Evolutionary conservation across 2,113 vertebrate species (phyloP).

Genomic region (Terrapene triunguis): DNA sequence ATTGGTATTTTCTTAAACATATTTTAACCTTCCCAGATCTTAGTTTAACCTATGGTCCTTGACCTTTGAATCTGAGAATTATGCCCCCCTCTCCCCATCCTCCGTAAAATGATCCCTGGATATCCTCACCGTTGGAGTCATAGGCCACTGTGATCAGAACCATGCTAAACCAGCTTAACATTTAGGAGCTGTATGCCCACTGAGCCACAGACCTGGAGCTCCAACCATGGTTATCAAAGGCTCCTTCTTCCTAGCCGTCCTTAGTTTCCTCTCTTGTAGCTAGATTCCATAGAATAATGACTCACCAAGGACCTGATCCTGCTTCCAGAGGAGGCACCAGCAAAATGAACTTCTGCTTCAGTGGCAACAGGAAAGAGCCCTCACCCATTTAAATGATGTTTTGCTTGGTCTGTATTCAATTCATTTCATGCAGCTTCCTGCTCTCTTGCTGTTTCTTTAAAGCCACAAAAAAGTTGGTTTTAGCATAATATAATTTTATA

Average conservation of each 20-base stretch:
- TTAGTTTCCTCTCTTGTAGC: neutral
- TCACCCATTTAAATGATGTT: neutral
- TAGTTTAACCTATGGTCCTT: neutral
- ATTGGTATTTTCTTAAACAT: neutral
- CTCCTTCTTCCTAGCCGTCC: neutral
- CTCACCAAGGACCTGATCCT: neutral
- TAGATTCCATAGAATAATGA: neutral
- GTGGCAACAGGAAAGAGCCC: neutral
- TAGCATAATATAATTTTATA: neutral
- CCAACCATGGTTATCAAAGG: neutral
- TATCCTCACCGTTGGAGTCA: neutral
- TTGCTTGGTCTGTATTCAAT: neutral
- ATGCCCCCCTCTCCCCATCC: neutral
- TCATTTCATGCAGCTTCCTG: neutral
- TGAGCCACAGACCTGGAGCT: neutral
- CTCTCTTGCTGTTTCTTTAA: neutral
- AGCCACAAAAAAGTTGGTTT: slow-evolving; percentile 17
- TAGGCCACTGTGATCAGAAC: neutral
- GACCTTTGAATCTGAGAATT: neutral
- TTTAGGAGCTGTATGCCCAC: neutral
- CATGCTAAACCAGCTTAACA: neutral
- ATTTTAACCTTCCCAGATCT: neutral
- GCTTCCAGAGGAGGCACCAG: neutral
- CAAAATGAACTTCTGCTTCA: neutral
- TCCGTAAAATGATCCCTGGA: neutral